Base-by-base conservation (phyloP, 2,113 vertebrate species). In the Syngnathoides biaculeatus region DNA sequence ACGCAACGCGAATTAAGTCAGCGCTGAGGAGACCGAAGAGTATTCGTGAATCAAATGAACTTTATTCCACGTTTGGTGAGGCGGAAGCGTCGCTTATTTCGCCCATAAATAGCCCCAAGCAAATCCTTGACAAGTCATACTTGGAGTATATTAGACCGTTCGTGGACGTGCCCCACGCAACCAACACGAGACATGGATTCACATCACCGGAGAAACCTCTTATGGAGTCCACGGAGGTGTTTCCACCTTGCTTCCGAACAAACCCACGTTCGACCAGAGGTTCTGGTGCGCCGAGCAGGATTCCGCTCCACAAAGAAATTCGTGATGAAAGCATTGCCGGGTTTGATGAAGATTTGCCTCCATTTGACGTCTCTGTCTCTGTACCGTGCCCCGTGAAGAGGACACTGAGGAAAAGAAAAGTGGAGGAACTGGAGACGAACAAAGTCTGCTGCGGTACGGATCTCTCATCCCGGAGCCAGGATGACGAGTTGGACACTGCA, bases 1-100 rank as follows among this genome's bases (percentile, higher is more conserved):
- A 48, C 2, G 47, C 63, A 39, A 22, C 17, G 0, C 7, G 5
- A 0, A 15, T 74, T 3, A 24, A 3, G 1, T 65, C 69, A 1
- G 76, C 79, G 12, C 68, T 30, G 53, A 77, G 55, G 58, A 59
- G 30, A 53, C 0, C 68, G 2, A 26, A 61, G 7, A 71, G 27
- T 50, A 43, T 15, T 22, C 65, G 69, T 59, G 13, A 12, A 5
- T 5, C 10, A 8, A 61, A 68, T 0, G 67, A 74, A 5, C 1
- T 22, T 8, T 72, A 58, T 26, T 59, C 22, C 1, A 43, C 6
- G 22, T 15, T 13, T 9, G 47, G 12, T 20, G 82, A 90, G 40
- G 78, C 75, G 0, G 78, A 85, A 64, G 76, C 87, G 5, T 26
- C 86, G 27, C 89, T 81, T 12, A 62, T 92, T 15, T 92, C 92